phyloP scores from a whole-genome alignment of 1,140 invertebrate species.

The Procambarus clarkii region DNA sequence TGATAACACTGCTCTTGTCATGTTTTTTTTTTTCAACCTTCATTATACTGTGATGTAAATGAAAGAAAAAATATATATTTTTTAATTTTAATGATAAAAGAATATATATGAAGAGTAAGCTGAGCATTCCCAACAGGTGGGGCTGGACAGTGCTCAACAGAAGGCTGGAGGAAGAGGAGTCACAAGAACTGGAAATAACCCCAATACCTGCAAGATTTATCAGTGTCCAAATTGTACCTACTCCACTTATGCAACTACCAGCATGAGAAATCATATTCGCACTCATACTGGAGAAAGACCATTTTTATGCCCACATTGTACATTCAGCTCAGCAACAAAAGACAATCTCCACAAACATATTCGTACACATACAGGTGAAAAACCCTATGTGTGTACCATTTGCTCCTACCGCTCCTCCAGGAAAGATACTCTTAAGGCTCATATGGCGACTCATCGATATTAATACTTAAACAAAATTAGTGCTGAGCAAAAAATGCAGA shows the following conservation, averaged over 20 bases:
- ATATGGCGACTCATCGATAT: slow-evolving; percentile 26
- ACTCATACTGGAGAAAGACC: slow-evolving; percentile 38
- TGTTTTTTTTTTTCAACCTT: no score
- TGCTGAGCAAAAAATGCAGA: no score
- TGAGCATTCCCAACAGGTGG: slow-evolving; percentile 41
- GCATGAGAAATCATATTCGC: slow-evolving; percentile 28
- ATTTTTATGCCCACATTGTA: slow-evolving; percentile 16
- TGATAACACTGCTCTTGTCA: no score
- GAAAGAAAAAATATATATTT: no score
- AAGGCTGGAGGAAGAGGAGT: background rate
- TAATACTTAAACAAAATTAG: no score
- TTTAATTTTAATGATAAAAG: no score
- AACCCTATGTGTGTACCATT: slow-evolving; percentile 6
- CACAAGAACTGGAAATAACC: background rate
- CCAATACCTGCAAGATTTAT: background rate
- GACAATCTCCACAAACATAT: slow-evolving; percentile 38
- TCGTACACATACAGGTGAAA: slow-evolving; percentile 42
- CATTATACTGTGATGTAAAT: no score
- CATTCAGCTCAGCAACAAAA: slow-evolving; percentile 26
- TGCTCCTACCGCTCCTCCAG: slow-evolving; percentile 32
- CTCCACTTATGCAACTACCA: slow-evolving; percentile 28
- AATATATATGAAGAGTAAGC: slow-evolving; percentile 5
- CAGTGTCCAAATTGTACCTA: slow-evolving; percentile 43
- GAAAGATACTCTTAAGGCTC: slow-evolving; percentile 29
- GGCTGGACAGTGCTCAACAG: slow-evolving; percentile 17